Evolutionary conservation across 2,888 invertebrate species (phyloP).

Genomic region (Unio delphinus): DNA sequence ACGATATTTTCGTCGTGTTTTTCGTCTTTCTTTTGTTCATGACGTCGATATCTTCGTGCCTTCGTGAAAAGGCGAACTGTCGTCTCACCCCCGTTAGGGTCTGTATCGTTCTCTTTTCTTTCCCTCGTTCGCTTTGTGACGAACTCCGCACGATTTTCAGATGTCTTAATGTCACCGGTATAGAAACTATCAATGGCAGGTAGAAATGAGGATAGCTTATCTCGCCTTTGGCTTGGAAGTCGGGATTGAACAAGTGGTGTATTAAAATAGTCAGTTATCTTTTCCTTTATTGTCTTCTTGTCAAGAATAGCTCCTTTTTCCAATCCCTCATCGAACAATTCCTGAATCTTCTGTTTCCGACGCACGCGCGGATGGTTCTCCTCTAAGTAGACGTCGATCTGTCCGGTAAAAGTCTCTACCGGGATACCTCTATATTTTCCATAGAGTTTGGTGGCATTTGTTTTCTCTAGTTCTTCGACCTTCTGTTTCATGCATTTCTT

Average conservation of each 20-base stretch:
- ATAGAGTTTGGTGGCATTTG: conserved; percentile 17
- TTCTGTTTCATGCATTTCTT: conserved; percentile 43
- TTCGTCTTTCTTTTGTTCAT: no score
- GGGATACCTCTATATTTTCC: conserved; percentile 40
- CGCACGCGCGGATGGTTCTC: conserved; percentile 39
- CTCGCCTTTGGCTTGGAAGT: no score
- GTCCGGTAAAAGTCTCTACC: conserved; percentile 33
- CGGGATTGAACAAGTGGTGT: conserved; percentile 19
- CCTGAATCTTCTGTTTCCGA: conserved; percentile 31
- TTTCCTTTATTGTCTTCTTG: conserved; percentile 15
- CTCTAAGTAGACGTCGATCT: conserved; percentile 36
- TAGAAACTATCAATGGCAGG: no score
- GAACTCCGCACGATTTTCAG: no score
- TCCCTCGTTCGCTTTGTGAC: no score
- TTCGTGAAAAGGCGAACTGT: no score
- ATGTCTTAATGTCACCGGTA: no score
- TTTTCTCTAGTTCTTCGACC: conserved; percentile 26
- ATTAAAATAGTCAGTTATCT: conserved; percentile 31
- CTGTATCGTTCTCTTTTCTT: no score
- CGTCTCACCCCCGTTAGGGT: no score
- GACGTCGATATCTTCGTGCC: no score
- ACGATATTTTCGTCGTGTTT: no score
- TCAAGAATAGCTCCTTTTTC: conserved; percentile 35
- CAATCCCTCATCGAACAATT: conserved; percentile 28
- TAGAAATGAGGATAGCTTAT: no score